These are phyloP conservation scores for Agapornis roseicollis DNA, from an alignment of 2,113 vertebrate species.

Conservation along the genomic window DNA sequence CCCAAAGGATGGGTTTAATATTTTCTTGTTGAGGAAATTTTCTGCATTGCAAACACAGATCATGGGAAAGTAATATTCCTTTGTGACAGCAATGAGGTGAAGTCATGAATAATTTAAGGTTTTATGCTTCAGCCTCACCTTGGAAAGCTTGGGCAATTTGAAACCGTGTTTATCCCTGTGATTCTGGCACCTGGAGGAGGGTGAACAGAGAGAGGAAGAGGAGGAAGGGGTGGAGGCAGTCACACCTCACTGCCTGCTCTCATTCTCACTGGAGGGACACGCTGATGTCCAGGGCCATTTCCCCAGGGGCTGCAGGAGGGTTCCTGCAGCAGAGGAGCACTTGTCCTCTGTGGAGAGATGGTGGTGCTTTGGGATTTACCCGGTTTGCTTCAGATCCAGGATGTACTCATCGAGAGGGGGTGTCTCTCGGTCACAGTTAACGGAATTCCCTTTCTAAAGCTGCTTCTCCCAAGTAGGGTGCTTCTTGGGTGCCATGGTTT, in stretches of 20 bases:
- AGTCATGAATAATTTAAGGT: conserved; percentile 49
- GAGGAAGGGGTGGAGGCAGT: not conserved
- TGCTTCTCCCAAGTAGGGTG: not conserved
- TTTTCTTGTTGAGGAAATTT: not conserved
- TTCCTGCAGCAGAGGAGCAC: not conserved
- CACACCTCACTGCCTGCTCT: not conserved
- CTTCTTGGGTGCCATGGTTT: too few relatives aligned
- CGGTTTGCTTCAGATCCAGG: not conserved
- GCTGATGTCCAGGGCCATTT: not conserved
- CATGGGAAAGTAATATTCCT: conserved; percentile 39
- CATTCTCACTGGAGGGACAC: not conserved
- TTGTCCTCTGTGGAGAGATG: not conserved
- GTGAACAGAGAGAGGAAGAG: not conserved
- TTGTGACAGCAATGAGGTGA: conserved; percentile 19
- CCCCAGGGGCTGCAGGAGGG: not conserved
- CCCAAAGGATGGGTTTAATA: not conserved
- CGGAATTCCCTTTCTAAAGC: not conserved
- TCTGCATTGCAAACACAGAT: conserved; percentile 15
- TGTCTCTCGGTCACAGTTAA: not conserved
- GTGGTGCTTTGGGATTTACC: not conserved
- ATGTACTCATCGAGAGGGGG: not conserved
- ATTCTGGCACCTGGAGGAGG: not conserved
- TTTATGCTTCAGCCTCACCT: conserved; percentile 24
- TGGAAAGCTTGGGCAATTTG: conserved; percentile 3
- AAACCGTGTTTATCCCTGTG: not conserved